Evolutionary conservation across 2,113 vertebrate species (phyloP).

Genomic region (Rhea pennata): DNA sequence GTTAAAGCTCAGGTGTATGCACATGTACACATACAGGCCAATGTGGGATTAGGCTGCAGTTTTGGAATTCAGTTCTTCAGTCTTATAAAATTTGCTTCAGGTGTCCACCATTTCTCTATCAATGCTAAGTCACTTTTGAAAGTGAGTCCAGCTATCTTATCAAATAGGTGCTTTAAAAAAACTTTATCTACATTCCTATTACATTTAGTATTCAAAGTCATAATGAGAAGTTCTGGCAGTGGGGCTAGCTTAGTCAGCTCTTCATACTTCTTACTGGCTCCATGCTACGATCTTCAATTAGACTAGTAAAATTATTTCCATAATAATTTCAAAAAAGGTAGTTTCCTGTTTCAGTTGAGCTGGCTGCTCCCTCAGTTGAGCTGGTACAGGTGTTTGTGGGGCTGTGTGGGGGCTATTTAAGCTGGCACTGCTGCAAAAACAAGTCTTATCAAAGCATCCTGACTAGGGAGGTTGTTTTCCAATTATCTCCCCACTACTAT

Average conservation of each 20-base stretch:
- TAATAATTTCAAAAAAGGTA: background rate
- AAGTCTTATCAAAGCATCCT: background rate
- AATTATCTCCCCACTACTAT: background rate
- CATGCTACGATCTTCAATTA: background rate
- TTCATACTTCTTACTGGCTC: background rate
- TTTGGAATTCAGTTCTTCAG: background rate
- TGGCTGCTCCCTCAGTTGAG: background rate
- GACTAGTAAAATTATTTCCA: background rate
- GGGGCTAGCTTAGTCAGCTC: background rate
- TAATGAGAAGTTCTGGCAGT: background rate
- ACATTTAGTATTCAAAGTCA: background rate
- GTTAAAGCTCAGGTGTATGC: background rate
- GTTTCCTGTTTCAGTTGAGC: background rate
- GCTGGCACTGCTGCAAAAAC: background rate
- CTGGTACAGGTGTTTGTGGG: background rate
- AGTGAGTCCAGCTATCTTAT: background rate
- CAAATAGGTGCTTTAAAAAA: background rate
- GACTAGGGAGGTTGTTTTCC: background rate
- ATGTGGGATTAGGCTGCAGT: background rate
- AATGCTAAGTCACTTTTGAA: background rate
- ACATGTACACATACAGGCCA: accelerated
- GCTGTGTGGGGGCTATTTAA: background rate
- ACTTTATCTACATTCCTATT: background rate
- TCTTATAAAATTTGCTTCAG: background rate
- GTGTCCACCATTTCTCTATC: background rate